Conservation (phyloP, 2,113 vertebrate species). For the Clarias batrachus region DNA sequence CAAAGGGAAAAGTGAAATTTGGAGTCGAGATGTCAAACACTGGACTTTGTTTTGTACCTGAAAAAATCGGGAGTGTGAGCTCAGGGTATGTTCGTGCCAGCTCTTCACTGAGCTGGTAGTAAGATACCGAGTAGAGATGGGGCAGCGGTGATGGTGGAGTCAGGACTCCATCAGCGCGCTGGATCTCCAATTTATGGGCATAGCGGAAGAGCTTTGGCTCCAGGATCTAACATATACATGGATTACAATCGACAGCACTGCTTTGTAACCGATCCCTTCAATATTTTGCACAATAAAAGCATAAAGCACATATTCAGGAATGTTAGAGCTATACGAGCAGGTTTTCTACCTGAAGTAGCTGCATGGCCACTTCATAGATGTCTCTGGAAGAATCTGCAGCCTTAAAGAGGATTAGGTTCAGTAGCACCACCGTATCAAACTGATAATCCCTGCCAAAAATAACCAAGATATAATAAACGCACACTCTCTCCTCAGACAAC, state of each 20-base stretch:
- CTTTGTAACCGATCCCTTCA: neutral
- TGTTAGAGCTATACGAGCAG: neutral
- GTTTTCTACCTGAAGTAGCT: constrained; percentile 87
- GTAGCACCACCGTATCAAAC: constrained; percentile 96
- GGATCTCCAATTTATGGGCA: constrained; percentile 95
- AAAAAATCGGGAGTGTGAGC: constrained; percentile 94
- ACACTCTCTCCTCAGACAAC: neutral
- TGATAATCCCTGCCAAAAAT: constrained; percentile 87
- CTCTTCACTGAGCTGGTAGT: constrained; percentile 96
- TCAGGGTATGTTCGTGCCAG: constrained; percentile 94
- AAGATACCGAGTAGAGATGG: constrained; percentile 93
- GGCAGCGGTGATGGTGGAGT: constrained; percentile 89
- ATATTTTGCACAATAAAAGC: neutral
- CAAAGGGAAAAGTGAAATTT: neutral
- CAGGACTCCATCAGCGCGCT: constrained; percentile 86
- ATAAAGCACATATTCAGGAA: neutral
- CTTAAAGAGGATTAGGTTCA: constrained; percentile 98
- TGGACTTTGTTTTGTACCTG: constrained; percentile 75
- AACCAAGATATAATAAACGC: constrained; percentile 17
- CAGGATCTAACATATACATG: constrained; percentile 77
- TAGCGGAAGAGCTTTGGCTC: constrained; percentile 99
- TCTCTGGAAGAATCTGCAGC: constrained; percentile 94
- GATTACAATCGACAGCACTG: neutral
- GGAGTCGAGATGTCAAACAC: neutral
- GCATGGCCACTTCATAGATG: constrained; percentile 97